Evolutionary conservation across 2,888 invertebrate species (phyloP).

Genomic region (Hemistola chrysoprasaria): DNA sequence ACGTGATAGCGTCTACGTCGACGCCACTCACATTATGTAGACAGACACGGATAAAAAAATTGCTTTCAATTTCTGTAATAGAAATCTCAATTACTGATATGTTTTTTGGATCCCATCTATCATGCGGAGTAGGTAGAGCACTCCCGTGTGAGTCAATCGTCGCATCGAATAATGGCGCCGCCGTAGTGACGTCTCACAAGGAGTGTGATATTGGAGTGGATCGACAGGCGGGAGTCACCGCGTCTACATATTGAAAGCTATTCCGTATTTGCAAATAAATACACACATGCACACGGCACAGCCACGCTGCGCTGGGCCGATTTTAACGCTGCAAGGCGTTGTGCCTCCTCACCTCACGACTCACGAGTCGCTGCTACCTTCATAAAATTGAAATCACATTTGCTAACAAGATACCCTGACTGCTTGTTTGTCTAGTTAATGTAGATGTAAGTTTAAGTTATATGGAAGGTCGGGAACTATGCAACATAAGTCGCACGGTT

Average conservation of each 20-base stretch:
- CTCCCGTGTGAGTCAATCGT: constrained; percentile 69
- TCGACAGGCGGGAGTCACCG: constrained; percentile 74
- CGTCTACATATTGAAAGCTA: constrained; percentile 79
- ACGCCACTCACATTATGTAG: constrained; percentile 77
- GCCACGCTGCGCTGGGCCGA: too few relatives aligned
- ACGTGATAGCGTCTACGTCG: constrained; percentile 62
- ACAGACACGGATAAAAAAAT: constrained; percentile 75
- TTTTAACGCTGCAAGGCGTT: constrained; percentile 30
- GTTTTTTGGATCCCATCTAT: constrained; percentile 78
- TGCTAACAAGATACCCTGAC: constrained; percentile 43
- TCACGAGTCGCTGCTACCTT: constrained; percentile 59
- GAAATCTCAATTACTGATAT: constrained; percentile 80
- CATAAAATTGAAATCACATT: constrained; percentile 76
- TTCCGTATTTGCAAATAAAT: constrained; percentile 79
- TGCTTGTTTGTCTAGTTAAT: constrained; percentile 17
- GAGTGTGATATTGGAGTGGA: constrained; percentile 76
- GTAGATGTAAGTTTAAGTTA: constrained; percentile 24
- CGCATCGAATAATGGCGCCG: constrained; percentile 69
- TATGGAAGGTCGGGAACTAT: constrained; percentile 34
- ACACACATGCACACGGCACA: constrained; percentile 61
- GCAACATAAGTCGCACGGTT: constrained; percentile 35
- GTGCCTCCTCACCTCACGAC: constrained; percentile 44
- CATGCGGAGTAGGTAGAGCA: constrained; percentile 63
- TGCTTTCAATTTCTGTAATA: constrained; percentile 77
- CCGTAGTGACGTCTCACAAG: constrained; percentile 65